A percentile compares a stretch with the other conserved stretches of the same genome.
These are phyloP conservation scores for Nemurella pictetii DNA, from an alignment of 2,888 invertebrate species.

Conservation along the genomic window DNA sequence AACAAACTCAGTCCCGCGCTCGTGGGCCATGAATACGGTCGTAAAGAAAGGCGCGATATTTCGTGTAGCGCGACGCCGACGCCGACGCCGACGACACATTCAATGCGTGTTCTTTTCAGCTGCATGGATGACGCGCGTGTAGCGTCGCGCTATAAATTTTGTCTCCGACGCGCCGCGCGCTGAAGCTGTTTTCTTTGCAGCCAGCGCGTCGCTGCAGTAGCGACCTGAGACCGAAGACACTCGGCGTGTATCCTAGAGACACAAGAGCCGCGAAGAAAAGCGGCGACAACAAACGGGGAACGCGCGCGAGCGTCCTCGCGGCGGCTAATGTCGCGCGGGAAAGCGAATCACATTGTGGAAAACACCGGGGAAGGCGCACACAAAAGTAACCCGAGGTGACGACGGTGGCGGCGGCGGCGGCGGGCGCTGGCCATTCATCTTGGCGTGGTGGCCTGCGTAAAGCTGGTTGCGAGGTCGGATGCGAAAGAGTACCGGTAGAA, in stretches of 20 bases:
- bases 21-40: not conserved
- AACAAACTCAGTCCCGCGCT: not conserved
- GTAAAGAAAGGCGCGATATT: not conserved
- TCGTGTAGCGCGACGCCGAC: not conserved
- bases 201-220: not conserved
- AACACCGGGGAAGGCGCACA: constrained; percentile 13
- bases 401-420: not conserved
- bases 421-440: constrained; percentile 12
- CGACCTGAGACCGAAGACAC: no score
- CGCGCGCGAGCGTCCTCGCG: not conserved
- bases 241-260: not conserved
- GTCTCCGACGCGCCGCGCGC: not conserved
- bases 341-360: constrained; percentile 23
- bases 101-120: not conserved
- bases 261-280: not conserved
- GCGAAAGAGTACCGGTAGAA: constrained; percentile 25
- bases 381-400: not conserved
- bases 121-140: not conserved
- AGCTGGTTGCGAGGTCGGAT: not conserved
- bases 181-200: constrained; percentile 27
- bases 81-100: not conserved
- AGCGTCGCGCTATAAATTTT: constrained; percentile 26
- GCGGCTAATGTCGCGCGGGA: constrained; percentile 15
- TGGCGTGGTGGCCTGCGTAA: not conserved
- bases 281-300: not conserved